A percentile compares a stretch with the other conserved stretches of the same genome.
These are phyloP conservation scores for Arizona elegans DNA, from an alignment of 2,113 vertebrate genomes.

Conservation along the genomic window DNA sequence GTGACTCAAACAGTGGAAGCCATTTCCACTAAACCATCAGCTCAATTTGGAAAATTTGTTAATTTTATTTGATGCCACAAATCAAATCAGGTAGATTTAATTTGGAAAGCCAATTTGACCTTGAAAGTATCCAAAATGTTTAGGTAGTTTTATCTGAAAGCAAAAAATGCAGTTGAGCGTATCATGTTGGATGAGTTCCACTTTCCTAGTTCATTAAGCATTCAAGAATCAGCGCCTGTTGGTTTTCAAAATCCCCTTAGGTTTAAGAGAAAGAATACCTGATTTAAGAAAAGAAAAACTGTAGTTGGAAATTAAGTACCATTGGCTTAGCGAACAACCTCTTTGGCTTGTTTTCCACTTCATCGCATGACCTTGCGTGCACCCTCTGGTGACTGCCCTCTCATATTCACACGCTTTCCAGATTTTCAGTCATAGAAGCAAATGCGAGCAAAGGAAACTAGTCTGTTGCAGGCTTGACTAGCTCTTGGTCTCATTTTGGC, in stretches of 20 bases:
- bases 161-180: neutral
- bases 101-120: neutral
- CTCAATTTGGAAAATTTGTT: neutral
- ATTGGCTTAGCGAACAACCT: neutral
- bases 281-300: neutral
- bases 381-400: neutral
- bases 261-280: neutral
- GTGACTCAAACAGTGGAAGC: neutral
- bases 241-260: neutral
- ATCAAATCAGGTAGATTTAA: neutral
- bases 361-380: neutral
- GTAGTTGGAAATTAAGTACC: neutral
- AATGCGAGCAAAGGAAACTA: conserved; percentile 3
- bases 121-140: neutral
- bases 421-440: neutral
- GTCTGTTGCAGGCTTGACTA: conserved; percentile 27
- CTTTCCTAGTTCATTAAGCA: neutral
- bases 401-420: neutral
- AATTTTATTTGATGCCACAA: neutral
- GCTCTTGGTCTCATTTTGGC: conserved; percentile 37
- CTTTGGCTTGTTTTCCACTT: neutral
- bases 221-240: neutral
- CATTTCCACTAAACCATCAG: neutral
- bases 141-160: neutral
- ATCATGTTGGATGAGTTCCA: neutral